Base-by-base conservation (phyloP, 2,888 invertebrate species). In the Luffia ferchaultella region DNA sequence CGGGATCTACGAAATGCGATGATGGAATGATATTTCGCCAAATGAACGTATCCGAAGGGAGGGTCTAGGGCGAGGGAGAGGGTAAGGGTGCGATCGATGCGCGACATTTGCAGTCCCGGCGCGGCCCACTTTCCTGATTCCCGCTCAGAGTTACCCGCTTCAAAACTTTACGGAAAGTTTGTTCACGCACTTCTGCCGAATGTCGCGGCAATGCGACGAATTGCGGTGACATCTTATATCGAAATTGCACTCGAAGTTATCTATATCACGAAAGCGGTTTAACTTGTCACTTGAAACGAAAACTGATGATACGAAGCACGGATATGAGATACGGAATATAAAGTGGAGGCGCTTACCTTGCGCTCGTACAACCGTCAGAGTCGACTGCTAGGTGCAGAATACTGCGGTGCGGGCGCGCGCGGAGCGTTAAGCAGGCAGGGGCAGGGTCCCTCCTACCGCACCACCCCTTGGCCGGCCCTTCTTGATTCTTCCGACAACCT, bases 311-410 rank as follows among this genome's bases (percentile, higher is more conserved):
- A 60, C 57, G 52, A 52, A 55, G 60, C 58, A 57, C 56, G 59
- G 55, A 59, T 60, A 54, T 60, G 65, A 44, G 40, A 30, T 46
- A 45, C 30, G 45, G 19, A 40, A 45, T 20, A 54, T 58, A 54
- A 67, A 72, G 63, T 65, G 66, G 70, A 72, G 76, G 77, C 70
- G 78, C 83, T 84, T 84, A 84, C 84, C 84, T 84, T 78, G 70
- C 74, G 71, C 79, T 80, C 72, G 78, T 66, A 83, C 84, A 80
- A 84, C 84, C 82, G 82, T 82, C 70, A 76, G 72, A 79, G 78
- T 76, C 82, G 78, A 82, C 83, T 83, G 82, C 84, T 76, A 79
- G 80, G 82, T 80, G 84, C 75, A 82, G 84, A 85, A 84, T 85
- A 84, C 72, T 73, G 70, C 65, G 68, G 66, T 73, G 68, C 75